These are phyloP conservation scores for Bombyx huttoni DNA, from an alignment of 2,888 invertebrate genomes.

Conservation along the genomic window DNA sequence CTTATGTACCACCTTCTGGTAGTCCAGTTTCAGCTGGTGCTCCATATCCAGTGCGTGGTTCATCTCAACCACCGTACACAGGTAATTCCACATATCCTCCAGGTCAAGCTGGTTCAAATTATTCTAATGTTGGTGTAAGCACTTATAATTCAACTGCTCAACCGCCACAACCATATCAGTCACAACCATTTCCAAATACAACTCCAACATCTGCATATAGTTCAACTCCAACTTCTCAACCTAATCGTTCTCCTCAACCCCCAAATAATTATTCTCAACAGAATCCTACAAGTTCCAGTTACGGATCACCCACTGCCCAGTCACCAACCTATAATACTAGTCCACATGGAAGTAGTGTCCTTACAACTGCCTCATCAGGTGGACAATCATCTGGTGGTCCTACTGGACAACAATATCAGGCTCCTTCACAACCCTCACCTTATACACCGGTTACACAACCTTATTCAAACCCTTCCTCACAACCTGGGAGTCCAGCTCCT, in stretches of 20 bases:
- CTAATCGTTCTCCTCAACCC: conserved; percentile 73
- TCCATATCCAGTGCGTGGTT: conserved; percentile 56
- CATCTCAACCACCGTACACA: conserved; percentile 55
- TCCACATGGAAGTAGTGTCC: conserved; percentile 64
- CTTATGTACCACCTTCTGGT: conserved; percentile 63
- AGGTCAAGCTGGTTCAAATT: conserved; percentile 50
- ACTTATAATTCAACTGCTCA: conserved; percentile 61
- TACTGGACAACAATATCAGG: conserved; percentile 76
- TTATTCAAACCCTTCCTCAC: conserved; percentile 69
- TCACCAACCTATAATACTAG: conserved; percentile 77
- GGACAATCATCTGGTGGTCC: conserved; percentile 62
- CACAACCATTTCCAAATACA: conserved; percentile 63
- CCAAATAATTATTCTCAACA: conserved; percentile 70
- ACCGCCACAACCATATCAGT: conserved; percentile 63
- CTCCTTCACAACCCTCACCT: conserved; percentile 74
- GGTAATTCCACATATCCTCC: conserved; percentile 63
- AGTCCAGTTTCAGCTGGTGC: conserved; percentile 53
- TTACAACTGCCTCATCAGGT: conserved; percentile 62
- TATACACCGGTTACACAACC: conserved; percentile 76
- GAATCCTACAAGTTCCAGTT: conserved; percentile 70
- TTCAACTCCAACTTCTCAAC: conserved; percentile 63
- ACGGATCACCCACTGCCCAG: conserved; percentile 76
- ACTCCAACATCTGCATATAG: conserved; percentile 68
- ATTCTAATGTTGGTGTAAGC: conserved; percentile 62
- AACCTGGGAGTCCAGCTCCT: conserved; percentile 66